Percentiles rank a stretch among this genome's conserved stretches.
phyloP scores from a whole-genome alignment of 2,888 invertebrate species.

The Drosophila vallismaia region DNA sequence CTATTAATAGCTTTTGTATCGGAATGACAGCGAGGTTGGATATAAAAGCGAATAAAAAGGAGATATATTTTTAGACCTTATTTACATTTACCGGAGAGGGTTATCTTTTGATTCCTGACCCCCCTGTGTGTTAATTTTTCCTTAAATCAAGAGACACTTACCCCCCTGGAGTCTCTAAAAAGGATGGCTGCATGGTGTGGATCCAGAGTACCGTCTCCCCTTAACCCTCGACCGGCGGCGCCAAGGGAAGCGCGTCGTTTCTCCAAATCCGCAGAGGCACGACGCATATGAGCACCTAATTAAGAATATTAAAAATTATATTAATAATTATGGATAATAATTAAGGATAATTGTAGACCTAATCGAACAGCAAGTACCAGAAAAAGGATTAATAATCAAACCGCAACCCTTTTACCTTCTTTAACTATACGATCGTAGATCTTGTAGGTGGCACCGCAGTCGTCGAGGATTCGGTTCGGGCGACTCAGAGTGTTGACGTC shows the following conservation, averaged over 20 bases:
- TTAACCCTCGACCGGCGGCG: constrained; percentile 84
- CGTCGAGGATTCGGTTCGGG: constrained; percentile 86
- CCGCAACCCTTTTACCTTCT: constrained; percentile 86
- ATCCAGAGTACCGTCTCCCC: constrained; percentile 90
- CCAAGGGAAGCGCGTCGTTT: constrained; percentile 92
- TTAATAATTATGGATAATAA: neutral
- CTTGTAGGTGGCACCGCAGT: constrained; percentile 92
- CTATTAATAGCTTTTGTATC: constrained; percentile 10
- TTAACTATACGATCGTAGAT: constrained; percentile 91
- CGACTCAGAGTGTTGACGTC: constrained; percentile 86
- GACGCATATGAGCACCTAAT: constrained; percentile 90
- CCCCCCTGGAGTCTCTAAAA: constrained; percentile 96
- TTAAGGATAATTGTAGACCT: neutral
- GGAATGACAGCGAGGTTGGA: no score
- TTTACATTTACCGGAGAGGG: no score
- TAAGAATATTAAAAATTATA: neutral
- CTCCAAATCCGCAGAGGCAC: constrained; percentile 91
- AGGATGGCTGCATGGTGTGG: constrained; percentile 95
- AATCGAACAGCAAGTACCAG: constrained; percentile 69
- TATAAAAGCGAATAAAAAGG: no score
- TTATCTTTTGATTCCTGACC: no score
- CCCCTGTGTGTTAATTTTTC: no score
- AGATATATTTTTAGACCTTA: no score
- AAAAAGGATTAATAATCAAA: neutral
- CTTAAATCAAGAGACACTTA: constrained; percentile 85